phyloP scores from a whole-genome alignment of 2,797 vertebrate species.

The Artibeus lituratus region DNA sequence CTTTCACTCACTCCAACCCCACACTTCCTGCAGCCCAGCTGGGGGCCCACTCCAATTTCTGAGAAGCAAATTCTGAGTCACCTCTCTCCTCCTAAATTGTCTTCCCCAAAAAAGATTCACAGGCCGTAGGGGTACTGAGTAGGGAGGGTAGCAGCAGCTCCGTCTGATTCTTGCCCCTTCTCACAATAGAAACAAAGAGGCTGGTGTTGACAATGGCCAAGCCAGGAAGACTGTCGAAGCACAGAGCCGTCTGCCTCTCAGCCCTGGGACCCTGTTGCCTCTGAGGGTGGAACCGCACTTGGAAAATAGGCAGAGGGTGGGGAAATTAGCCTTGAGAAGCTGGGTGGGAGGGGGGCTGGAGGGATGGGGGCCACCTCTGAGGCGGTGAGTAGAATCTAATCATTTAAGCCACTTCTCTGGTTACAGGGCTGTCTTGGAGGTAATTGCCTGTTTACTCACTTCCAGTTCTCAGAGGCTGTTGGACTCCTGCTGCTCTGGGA shows the following conservation, averaged over 20 bases:
- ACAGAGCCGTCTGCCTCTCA: neutral
- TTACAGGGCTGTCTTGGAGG: constrained; percentile 30
- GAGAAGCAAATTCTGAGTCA: constrained; percentile 46
- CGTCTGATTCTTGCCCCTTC: neutral
- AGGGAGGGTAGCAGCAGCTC: neutral
- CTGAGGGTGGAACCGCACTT: constrained; percentile 50
- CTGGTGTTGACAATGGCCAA: neutral
- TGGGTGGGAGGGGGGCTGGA: neutral
- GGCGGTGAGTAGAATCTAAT: constrained; percentile 31
- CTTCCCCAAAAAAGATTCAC: neutral
- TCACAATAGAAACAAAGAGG: neutral
- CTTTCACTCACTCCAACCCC: constrained; percentile 18
- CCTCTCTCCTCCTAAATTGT: constrained; percentile 13
- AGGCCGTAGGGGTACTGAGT: neutral
- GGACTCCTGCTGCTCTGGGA: constrained; percentile 61
- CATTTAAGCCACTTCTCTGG: constrained; percentile 7
- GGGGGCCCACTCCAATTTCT: constrained; percentile 38
- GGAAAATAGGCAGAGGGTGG: neutral
- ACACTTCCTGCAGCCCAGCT: constrained; percentile 55
- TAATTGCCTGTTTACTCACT: constrained; percentile 69
- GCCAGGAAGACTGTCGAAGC: neutral
- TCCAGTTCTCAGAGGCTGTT: constrained; percentile 45
- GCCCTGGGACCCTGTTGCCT: neutral
- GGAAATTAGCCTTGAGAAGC: neutral
- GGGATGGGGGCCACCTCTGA: neutral